Percentiles rank a stretch among this genome's conserved stretches.
Conservation (phyloP, 2,888 invertebrate genomes). For the Diaphora mendica region DNA sequence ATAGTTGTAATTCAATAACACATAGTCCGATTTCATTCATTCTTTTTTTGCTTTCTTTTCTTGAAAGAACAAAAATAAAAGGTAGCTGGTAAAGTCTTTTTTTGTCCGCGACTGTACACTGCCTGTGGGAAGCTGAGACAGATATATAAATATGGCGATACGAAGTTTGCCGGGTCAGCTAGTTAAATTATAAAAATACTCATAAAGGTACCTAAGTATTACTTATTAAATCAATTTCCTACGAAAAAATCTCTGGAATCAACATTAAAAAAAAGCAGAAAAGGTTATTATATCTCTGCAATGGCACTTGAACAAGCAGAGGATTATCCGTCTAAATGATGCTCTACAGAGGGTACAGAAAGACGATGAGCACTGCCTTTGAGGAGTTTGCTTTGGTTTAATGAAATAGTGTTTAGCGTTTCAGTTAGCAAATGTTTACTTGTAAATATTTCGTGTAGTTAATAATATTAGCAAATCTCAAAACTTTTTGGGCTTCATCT, state of each 20-base stretch:
- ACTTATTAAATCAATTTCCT: background rate
- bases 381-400: slow-evolving; percentile 36
- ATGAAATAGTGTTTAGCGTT: slow-evolving; percentile 42
- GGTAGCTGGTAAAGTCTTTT: too few species aligned
- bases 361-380: slow-evolving; percentile 25
- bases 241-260: slow-evolving; percentile 13
- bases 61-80: too few species aligned
- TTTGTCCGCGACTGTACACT: too few species aligned
- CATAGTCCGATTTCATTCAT: too few species aligned
- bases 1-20: too few species aligned
- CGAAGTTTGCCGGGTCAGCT: too few species aligned
- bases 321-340: slow-evolving; percentile 23
- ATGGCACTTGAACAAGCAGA: slow-evolving; percentile 12
- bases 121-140: too few species aligned
- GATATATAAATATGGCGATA: too few species aligned
- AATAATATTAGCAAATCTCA: background rate
- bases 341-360: background rate
- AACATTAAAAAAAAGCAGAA: slow-evolving; percentile 16
- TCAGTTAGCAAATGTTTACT: slow-evolving; percentile 23
- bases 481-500: background rate
- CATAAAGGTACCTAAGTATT: background rate
- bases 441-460: background rate
- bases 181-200: background rate
- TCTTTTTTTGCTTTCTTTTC: too few species aligned
- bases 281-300: slow-evolving; percentile 17